Percentiles rank a stretch among this genome's conserved stretches.
phyloP scores from a whole-genome alignment of 30 jellyfish, hydroid and myxozoan genomes.

The Morbakka virulenta region DNA sequence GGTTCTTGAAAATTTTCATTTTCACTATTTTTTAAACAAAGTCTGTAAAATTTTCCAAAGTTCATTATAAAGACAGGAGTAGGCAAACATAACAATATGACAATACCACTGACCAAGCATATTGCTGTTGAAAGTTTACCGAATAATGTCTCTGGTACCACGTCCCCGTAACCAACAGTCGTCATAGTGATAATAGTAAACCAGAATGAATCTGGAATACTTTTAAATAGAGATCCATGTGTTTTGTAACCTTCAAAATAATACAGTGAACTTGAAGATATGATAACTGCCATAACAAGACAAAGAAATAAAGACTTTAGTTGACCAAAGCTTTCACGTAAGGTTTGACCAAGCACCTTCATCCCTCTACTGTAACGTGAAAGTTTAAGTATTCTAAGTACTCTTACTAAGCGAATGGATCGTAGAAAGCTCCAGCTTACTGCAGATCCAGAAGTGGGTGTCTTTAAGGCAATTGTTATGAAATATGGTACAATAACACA shows the following conservation, averaged over 20 bases:
- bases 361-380: constrained; percentile 61
- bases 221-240: neutral
- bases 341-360: constrained; percentile 39
- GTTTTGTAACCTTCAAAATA: constrained; percentile 24
- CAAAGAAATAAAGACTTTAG: constrained; percentile 43
- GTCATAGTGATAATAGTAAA: constrained; percentile 62
- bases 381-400: constrained; percentile 34
- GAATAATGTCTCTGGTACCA: constrained; percentile 47
- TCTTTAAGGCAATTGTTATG: neutral
- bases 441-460: constrained; percentile 1
- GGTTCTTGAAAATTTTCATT: too few relatives aligned
- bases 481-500: constrained; percentile 38
- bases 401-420: constrained; percentile 46
- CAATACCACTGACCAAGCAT: constrained; percentile 47
- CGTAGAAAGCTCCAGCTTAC: constrained; percentile 38
- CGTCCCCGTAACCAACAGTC: constrained; percentile 71
- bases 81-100: constrained; percentile 45
- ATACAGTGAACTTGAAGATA: constrained; percentile 40
- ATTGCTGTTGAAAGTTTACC: constrained; percentile 39
- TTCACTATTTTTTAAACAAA: too few relatives aligned
- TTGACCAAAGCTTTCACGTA: constrained; percentile 34
- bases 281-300: constrained; percentile 31
- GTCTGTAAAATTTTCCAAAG: constrained; percentile 23
- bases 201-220: constrained; percentile 69
- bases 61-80: constrained; percentile 56